Conservation (phyloP, 2,888 invertebrate species). For the Anthrax anthrax region DNA sequence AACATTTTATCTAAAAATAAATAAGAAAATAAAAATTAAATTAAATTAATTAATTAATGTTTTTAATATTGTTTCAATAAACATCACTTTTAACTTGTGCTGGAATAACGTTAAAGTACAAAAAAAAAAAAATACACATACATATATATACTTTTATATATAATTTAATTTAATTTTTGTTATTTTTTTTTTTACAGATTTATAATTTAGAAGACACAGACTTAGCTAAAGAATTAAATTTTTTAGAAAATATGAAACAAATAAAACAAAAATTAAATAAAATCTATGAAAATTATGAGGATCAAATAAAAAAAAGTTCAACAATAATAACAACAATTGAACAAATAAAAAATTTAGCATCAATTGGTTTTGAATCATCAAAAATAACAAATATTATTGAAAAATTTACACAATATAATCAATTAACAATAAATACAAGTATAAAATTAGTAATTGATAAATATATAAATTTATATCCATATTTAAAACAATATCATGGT, state of each 20-base stretch:
- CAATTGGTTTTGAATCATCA: conserved; percentile 43
- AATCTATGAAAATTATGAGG: conserved; percentile 26
- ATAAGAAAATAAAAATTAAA: no score
- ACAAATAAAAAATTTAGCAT: conserved; percentile 40
- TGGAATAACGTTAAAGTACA: no score
- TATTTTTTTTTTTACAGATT: conserved; percentile 38
- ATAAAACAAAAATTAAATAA: conserved; percentile 24
- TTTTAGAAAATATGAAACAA: conserved; percentile 46
- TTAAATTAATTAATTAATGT: no score
- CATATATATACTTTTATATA: no score
- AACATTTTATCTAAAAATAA: no score
- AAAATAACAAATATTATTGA: conserved; percentile 47
- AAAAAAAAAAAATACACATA: no score
- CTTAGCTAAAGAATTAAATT: conserved; percentile 45
- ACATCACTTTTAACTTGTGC: no score
- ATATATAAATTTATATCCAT: conserved; percentile 21
- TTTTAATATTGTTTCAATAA: no score
- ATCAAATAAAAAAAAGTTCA: conserved; percentile 15
- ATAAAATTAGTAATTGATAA: conserved; percentile 20
- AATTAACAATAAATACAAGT: conserved; percentile 19
- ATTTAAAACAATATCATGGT: conserved; percentile 24
- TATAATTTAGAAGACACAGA: conserved; percentile 50
- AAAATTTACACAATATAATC: conserved; percentile 36
- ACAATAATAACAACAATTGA: conserved; percentile 16
- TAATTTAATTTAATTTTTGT: background rate